Evolutionary conservation across 2,797 vertebrate species (phyloP).

Genomic region (Varecia variegata): DNA sequence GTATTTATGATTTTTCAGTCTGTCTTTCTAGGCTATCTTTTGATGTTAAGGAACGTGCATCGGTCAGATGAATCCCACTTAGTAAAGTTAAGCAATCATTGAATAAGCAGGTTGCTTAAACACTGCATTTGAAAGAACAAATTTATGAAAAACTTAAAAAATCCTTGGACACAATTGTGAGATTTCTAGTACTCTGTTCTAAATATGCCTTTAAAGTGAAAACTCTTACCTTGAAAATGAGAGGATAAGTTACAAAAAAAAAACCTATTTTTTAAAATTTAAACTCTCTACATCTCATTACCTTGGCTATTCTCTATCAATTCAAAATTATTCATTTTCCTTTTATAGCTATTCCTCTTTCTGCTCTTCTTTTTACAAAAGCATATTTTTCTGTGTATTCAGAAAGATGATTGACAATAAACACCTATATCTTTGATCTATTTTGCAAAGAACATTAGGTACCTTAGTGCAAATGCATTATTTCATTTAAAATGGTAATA

Average conservation of each 20-base stretch:
- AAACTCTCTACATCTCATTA: neutral
- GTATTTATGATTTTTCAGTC: neutral
- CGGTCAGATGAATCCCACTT: neutral
- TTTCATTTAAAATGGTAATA: neutral
- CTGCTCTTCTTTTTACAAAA: neutral
- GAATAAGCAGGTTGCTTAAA: neutral
- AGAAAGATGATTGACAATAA: neutral
- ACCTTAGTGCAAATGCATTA: neutral
- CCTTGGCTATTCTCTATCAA: neutral
- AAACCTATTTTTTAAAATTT: neutral
- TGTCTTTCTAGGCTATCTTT: neutral
- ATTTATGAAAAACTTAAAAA: neutral
- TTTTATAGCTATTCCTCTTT: neutral
- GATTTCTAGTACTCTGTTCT: neutral
- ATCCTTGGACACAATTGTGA: neutral
- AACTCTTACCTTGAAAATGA: neutral
- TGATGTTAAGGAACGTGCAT: neutral
- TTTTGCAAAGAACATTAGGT: neutral
- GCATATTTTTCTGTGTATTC: neutral
- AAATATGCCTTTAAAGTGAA: neutral
- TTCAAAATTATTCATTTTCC: neutral
- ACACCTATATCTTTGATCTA: neutral
- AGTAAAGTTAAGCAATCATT: neutral
- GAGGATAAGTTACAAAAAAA: neutral
- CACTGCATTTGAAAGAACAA: neutral